phyloP scores from a whole-genome alignment of 2,113 vertebrate species.

The Herpailurus yagouaroundi region DNA sequence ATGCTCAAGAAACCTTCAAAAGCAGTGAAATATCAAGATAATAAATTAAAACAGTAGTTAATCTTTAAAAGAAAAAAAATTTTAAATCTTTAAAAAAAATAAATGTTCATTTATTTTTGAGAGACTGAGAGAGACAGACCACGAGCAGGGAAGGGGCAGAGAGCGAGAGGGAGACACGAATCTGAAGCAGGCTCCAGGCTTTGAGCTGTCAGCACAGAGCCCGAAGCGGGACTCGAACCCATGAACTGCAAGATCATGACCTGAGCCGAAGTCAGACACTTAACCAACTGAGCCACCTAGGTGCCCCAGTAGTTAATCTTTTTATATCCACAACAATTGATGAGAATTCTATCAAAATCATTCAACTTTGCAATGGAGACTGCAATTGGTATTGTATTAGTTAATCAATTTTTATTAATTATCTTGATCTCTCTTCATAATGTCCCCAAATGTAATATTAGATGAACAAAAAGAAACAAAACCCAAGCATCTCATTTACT shows the following conservation, averaged over 20 bases:
- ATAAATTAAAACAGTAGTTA: not conserved
- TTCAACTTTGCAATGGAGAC: not conserved
- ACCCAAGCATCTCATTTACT: not conserved
- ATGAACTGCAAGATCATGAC: no score
- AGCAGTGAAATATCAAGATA: not conserved
- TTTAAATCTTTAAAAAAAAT: no score
- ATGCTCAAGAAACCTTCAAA: not conserved
- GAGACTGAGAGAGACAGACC: no score
- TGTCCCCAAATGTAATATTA: not conserved
- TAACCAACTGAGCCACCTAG: no score
- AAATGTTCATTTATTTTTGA: no score
- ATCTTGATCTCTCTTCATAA: conserved; percentile 11
- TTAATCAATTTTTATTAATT: not conserved
- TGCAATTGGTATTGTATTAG: not conserved
- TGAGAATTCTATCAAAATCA: conserved; percentile 9
- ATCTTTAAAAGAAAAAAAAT: no score
- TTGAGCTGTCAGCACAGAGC: no score
- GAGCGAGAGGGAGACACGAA: no score
- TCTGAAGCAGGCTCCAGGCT: no score
- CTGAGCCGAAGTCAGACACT: no score
- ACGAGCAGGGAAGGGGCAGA: no score
- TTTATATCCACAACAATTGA: not conserved
- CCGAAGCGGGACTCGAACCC: no score
- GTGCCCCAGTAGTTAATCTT: not conserved
- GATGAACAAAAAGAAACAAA: not conserved